Evolutionary conservation across 2,113 vertebrate species (phyloP), one percentile per base, ranked within the genome.

Genomic region (Harpagus bidentatus): DNA sequence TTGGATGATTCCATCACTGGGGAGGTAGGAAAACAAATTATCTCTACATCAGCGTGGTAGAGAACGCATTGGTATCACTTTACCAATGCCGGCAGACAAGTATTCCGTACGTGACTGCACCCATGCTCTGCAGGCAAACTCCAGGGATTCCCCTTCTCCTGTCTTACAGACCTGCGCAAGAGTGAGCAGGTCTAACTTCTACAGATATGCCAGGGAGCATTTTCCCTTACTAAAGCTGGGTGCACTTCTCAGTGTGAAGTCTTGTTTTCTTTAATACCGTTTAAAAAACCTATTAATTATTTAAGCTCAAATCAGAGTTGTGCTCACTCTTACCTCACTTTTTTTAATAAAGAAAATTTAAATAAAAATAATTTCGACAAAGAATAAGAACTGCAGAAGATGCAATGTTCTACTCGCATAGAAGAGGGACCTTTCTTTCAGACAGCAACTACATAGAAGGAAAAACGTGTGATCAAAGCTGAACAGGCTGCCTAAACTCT

Each of bases 81-180:
- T 76, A 43, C 22, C 61, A 43, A 40, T 61, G 26, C 12, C 40
- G 17, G 29, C 11, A 21, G 52, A 74, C n/a, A 92, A 36, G 29
- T 25, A n/a, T 7, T 42, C 16, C 0, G 0, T 16, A 76, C 8
- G 56, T 85, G 47, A 31, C 26, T 25, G 10, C 5, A 4, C 65
- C 43, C 82, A 13, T 31, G 47, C 22, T 92, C 63, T 47, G 72
- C 28, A 74, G 61, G 43, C 7, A 38, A 76, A 55, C 18, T 65
- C 8, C 16, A 59, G 63, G 50, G 52, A 32, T 26, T 3, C 11
- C 12, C 16, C 4, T 18, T 67, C 9, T 59, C n/a, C 47, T 36
- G 31, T 53, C 62, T 48, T 53, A 62, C 31, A 88, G 28, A 90
- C 3, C 6, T 12, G 8, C 28, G 28, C 38, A 78, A 59, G 55